phyloP scores from a whole-genome alignment of 1,140 invertebrate genomes.

The Neodiprion lecontei region DNA sequence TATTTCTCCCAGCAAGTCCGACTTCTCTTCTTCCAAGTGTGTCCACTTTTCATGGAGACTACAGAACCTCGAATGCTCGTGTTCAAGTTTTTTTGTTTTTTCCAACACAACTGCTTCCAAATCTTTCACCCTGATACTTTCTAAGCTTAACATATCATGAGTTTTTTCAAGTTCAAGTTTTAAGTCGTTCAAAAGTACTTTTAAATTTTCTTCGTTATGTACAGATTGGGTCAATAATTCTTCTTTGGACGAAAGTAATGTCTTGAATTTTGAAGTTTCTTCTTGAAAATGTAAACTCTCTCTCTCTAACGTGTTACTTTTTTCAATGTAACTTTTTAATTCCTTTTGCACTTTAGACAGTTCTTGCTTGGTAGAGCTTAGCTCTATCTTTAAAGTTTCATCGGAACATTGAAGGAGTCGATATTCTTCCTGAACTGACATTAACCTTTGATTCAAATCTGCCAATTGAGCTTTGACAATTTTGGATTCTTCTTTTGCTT shows the following conservation, averaged over 20 bases:
- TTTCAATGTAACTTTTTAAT: too few relatives aligned
- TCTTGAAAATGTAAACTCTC: background rate
- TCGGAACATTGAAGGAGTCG: constrained; percentile 29
- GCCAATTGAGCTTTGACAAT: background rate
- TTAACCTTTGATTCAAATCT: background rate
- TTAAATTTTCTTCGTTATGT: constrained; percentile 28
- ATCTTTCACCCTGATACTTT: background rate
- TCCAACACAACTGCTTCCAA: constrained; percentile 1
- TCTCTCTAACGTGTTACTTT: too few relatives aligned
- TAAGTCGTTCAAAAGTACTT: background rate
- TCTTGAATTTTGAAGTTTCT: background rate
- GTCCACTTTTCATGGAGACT: background rate
- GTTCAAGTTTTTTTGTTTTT: background rate
- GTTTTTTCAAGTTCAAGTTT: background rate
- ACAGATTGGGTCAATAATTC: constrained; percentile 5
- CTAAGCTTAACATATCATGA: background rate
- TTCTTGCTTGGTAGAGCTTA: constrained; percentile 27
- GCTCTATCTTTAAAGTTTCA: constrained; percentile 33
- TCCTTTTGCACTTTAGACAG: constrained; percentile 21
- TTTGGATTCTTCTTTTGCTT: constrained; percentile 42
- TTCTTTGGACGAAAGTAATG: background rate
- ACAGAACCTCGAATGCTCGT: background rate
- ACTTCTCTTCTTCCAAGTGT: background rate
- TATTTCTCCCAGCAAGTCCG: background rate
- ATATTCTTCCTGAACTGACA: background rate